Evolutionary conservation across 2,888 invertebrate species (phyloP).

Genomic region (Philopedon plagiatum): DNA sequence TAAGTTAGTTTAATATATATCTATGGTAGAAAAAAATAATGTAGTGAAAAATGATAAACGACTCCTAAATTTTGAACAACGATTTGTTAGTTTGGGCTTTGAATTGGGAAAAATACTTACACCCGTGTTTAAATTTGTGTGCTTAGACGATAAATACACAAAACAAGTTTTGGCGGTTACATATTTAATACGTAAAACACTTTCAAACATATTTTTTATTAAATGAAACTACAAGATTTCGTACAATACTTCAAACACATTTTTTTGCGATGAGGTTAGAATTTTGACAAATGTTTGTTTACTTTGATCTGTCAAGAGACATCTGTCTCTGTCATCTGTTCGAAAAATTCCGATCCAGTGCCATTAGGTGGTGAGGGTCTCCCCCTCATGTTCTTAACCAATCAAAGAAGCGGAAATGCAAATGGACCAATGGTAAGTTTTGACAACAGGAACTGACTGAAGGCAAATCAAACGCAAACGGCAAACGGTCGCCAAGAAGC

Average conservation of each 20-base stretch:
- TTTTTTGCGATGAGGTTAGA: constrained; percentile 5
- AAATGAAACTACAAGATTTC: neutral
- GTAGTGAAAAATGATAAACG: too few species aligned
- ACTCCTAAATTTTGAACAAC: too few species aligned
- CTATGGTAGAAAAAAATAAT: constrained; percentile 55
- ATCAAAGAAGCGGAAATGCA: constrained; percentile 56
- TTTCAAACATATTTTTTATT: constrained; percentile 66
- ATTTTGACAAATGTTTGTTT: constrained; percentile 12
- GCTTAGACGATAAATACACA: constrained; percentile 65
- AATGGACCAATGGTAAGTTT: constrained; percentile 58
- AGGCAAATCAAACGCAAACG: too few species aligned
- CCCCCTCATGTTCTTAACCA: constrained; percentile 53
- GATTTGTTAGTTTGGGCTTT: too few species aligned
- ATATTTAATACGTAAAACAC: constrained; percentile 68
- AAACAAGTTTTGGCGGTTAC: constrained; percentile 70
- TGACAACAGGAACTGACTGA: constrained; percentile 66
- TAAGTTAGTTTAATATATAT: constrained; percentile 59
- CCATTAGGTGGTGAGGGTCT: constrained; percentile 32
- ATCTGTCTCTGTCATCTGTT: constrained; percentile 37
- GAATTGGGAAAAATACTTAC: too few species aligned
- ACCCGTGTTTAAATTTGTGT: constrained; percentile 58
- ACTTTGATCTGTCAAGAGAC: constrained; percentile 23
- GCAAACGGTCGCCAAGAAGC: constrained; percentile 54
- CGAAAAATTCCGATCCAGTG: constrained; percentile 3
- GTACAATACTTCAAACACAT: neutral